Conservation (phyloP, 2,113 vertebrate genomes). For the Microcebus ravelobensis region DNA sequence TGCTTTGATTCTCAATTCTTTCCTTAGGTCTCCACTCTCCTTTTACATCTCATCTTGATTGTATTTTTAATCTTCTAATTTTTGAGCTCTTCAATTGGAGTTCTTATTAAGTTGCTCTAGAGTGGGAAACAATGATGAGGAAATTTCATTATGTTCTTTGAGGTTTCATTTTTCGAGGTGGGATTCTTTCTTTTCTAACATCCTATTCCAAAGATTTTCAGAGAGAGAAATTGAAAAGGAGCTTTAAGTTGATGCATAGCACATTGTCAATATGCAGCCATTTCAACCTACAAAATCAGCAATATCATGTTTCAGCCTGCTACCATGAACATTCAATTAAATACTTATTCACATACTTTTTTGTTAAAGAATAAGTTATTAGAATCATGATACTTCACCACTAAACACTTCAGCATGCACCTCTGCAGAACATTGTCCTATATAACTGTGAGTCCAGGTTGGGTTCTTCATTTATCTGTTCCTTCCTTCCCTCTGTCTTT, state of each 20-base stretch:
- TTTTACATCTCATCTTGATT: neutral
- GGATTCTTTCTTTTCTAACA: neutral
- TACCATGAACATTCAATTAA: neutral
- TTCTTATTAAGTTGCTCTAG: slow-evolving; percentile 19
- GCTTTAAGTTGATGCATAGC: neutral
- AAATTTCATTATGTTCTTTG: neutral
- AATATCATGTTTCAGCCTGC: neutral
- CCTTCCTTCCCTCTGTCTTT: neutral
- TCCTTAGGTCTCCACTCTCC: slow-evolving; percentile 5
- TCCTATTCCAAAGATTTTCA: neutral
- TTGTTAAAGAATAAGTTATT: neutral
- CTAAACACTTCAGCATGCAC: neutral
- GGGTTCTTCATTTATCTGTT: neutral
- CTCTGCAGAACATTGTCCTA: neutral
- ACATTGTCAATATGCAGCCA: neutral
- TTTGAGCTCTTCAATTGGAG: neutral
- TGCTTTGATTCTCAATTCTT: neutral
- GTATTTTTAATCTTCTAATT: slow-evolving; percentile 20
- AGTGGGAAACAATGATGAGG: neutral
- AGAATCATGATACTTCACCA: neutral
- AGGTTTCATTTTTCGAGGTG: neutral
- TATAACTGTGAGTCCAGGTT: neutral
- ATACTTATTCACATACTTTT: neutral
- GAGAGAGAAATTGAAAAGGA: neutral
- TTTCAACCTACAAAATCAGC: neutral